phyloP scores from a whole-genome alignment of 2,113 vertebrate genomes.

The Vulpes ferrilata region DNA sequence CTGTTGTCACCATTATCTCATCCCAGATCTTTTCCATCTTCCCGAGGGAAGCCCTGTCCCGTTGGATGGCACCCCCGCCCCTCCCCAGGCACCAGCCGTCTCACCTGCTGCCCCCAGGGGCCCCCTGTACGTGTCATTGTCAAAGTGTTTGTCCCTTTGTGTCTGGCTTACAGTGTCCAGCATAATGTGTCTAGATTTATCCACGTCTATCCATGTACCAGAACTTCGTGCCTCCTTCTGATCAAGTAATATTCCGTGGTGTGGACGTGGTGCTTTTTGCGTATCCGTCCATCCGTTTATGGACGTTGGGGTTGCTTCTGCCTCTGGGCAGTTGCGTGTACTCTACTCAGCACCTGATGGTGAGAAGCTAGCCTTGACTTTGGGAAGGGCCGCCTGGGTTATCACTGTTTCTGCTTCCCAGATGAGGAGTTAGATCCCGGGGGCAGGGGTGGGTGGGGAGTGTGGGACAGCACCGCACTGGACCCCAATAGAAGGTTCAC shows the following conservation, averaged over 20 bases:
- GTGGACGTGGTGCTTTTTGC: rapidly evolving
- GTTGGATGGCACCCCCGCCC: background rate
- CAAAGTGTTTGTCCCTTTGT: rapidly evolving
- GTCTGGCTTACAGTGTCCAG: too few relatives aligned
- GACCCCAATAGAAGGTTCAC: rapidly evolving
- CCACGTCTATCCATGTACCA: rapidly evolving
- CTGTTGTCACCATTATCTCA: rapidly evolving
- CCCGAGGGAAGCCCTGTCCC: too few relatives aligned
- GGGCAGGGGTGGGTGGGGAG: background rate
- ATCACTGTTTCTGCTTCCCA: background rate
- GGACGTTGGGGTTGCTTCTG: rapidly evolving
- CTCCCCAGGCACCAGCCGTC: rapidly evolving
- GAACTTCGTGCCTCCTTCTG: background rate
- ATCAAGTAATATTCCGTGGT: rapidly evolving
- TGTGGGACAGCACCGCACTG: rapidly evolving
- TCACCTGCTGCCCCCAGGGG: rapidly evolving
- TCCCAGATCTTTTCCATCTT: background rate
- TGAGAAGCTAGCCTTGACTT: too few relatives aligned
- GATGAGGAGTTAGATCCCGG: background rate
- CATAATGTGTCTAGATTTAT: too few relatives aligned
- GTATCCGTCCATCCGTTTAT: rapidly evolving
- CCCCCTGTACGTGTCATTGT: rapidly evolving
- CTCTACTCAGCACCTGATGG: rapidly evolving
- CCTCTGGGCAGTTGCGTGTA: rapidly evolving
- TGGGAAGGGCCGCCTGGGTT: rapidly evolving